A percentile compares a stretch with the other conserved stretches of the same genome.
Evolutionary conservation across 2,888 invertebrate genomes (phyloP).

Genomic region (Diploptera punctata): DNA sequence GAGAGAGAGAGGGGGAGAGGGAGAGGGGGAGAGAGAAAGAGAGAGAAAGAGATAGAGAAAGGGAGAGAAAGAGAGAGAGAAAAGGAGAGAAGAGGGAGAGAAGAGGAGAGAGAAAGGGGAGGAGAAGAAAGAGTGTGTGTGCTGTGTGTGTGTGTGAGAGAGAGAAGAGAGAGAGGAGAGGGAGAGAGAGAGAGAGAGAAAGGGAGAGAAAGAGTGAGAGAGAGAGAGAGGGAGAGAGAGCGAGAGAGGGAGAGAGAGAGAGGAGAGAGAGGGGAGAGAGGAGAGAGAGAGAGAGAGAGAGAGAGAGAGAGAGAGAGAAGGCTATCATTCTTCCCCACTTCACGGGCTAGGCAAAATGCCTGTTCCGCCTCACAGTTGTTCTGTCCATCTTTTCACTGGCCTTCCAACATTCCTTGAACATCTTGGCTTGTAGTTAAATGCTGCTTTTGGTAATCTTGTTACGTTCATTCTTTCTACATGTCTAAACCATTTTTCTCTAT

Average conservation of each 20-base stretch:
- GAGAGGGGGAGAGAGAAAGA: not conserved
- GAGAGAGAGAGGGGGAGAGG: not conserved
- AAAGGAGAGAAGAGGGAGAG: not conserved
- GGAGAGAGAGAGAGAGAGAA: not conserved
- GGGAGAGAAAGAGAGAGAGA: not conserved
- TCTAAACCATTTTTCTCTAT: too few species aligned
- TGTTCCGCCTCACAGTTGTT: too few species aligned
- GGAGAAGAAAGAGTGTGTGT: not conserved
- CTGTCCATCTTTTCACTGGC: too few species aligned
- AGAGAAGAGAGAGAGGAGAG: not conserved
- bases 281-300: not conserved
- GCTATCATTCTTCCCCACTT: not conserved
- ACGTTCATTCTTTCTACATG: too few species aligned
- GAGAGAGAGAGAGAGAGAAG: not conserved
- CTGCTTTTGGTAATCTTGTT: too few species aligned
- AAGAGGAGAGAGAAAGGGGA: not conserved
- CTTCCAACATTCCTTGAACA: too few species aligned
- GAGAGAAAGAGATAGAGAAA: not conserved
- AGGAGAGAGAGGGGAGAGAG: not conserved
- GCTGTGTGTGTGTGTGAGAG: not conserved
- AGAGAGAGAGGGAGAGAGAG: too few species aligned
- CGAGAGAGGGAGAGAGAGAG: not conserved
- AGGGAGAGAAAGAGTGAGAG: too few species aligned
- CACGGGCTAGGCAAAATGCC: too few species aligned
- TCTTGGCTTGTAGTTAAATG: too few species aligned